Conservation (phyloP, 2,113 vertebrate species). For the Deroptyus accipitrinus region DNA sequence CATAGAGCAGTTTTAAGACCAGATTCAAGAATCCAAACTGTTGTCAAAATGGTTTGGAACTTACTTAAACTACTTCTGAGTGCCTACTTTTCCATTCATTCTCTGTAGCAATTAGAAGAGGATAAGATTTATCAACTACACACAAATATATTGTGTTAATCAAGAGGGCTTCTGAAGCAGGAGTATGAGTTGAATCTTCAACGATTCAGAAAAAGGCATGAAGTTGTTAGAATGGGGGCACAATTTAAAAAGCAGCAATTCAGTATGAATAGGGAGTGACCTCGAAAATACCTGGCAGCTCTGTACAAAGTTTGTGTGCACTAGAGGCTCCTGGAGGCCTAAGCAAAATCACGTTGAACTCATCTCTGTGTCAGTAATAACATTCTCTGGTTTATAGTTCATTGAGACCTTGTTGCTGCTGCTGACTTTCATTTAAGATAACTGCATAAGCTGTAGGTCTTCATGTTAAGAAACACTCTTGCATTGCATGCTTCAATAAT, state of each 20-base stretch:
- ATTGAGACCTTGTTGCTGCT: neutral
- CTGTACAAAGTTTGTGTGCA: neutral
- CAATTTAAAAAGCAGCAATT: neutral
- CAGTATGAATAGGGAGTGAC: neutral
- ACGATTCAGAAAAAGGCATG: neutral
- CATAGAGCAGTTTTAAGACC: neutral
- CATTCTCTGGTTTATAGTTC: neutral
- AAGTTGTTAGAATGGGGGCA: neutral
- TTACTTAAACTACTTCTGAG: neutral
- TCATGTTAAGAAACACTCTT: neutral
- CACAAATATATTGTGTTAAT: neutral
- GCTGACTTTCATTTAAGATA: neutral
- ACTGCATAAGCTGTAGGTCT: neutral
- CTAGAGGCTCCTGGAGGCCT: neutral
- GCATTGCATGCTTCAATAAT: rapidly evolving
- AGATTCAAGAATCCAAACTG: neutral
- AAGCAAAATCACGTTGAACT: neutral
- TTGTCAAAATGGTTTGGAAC: neutral
- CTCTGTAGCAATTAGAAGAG: neutral
- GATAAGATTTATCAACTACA: neutral
- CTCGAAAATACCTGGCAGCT: neutral
- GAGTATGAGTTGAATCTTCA: neutral
- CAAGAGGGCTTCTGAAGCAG: neutral
- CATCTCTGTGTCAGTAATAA: neutral
- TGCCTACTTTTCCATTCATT: neutral